Evolutionary conservation across 2,888 invertebrate species (phyloP).

Genomic region (Heteropelma amictum): DNA sequence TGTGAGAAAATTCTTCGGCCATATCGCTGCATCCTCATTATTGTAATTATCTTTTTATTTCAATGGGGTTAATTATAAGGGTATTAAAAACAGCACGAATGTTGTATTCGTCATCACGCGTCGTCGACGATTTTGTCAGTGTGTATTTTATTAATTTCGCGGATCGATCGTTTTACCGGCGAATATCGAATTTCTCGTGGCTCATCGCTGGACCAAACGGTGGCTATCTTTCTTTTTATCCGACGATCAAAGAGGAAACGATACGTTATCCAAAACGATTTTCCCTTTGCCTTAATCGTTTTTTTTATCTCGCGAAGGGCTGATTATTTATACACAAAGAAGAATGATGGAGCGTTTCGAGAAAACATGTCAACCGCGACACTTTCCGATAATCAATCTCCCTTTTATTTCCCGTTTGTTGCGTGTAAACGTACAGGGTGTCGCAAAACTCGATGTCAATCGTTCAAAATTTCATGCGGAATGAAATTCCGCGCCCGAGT

Average conservation of each 20-base stretch:
- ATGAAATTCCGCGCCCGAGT: too few relatives aligned
- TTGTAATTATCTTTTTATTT: conserved; percentile 17
- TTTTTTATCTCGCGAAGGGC: too few relatives aligned
- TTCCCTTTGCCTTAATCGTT: too few relatives aligned
- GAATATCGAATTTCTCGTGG: too few relatives aligned
- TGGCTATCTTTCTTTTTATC: too few relatives aligned
- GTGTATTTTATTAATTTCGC: neutral
- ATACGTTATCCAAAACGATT: too few relatives aligned
- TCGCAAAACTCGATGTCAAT: neutral
- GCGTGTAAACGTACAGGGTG: conserved; percentile 15
- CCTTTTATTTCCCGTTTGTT: neutral
- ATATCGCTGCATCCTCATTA: neutral
- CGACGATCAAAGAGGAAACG: too few relatives aligned
- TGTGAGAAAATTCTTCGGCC: conserved; percentile 43
- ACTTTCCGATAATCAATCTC: neutral
- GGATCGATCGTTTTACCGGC: too few relatives aligned
- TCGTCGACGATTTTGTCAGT: neutral
- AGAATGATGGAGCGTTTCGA: conserved; percentile 8
- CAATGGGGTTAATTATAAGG: conserved; percentile 8
- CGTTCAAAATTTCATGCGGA: too few relatives aligned
- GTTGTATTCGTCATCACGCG: neutral
- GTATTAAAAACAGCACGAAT: neutral
- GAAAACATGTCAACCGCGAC: neutral
- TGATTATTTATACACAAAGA: too few relatives aligned
- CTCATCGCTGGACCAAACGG: too few relatives aligned